Conservation (phyloP, 1,140 invertebrate genomes). For the Anadara kagoshimensis region DNA sequence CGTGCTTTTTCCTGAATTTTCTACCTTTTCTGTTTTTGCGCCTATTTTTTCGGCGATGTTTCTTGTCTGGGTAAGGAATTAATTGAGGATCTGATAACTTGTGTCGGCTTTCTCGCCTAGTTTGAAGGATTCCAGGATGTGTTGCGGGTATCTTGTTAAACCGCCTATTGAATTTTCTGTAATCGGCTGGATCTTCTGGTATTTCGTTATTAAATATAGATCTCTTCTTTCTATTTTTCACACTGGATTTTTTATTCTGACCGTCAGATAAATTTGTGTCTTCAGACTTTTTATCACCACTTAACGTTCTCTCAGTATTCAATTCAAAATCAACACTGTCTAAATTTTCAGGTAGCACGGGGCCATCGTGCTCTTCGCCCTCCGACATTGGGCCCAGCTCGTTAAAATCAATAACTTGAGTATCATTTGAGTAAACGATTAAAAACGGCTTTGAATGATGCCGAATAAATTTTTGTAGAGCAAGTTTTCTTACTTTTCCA, state of each 20-base stretch:
- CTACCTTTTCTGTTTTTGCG: constrained; percentile 44
- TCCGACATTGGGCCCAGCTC: constrained; percentile 58
- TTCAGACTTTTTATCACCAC: constrained; percentile 1
- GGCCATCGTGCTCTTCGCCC: constrained; percentile 26
- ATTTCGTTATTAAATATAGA: constrained; percentile 72
- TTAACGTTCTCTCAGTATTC: not conserved
- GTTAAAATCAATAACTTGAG: constrained; percentile 59
- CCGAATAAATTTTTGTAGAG: constrained; percentile 56
- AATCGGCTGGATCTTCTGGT: constrained; percentile 65
- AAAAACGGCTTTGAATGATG: constrained; percentile 71
- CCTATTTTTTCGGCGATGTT: constrained; percentile 35
- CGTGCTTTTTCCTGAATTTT: constrained; percentile 46
- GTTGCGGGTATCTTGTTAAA: constrained; percentile 54
- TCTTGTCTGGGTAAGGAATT: constrained; percentile 59
- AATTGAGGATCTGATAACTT: constrained; percentile 45
- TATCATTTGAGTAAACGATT: constrained; percentile 73
- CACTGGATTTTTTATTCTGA: not conserved
- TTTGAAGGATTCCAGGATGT: constrained; percentile 63
- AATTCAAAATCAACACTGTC: too few species aligned
- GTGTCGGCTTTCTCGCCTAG: constrained; percentile 53
- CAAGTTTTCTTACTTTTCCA: constrained; percentile 44
- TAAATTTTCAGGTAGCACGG: not conserved
- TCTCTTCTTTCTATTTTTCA: constrained; percentile 30
- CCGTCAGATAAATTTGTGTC: not conserved
- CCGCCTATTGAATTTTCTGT: constrained; percentile 43